Conservation (phyloP, 1,140 invertebrate genomes). For the Drosophila fuyamai region DNA sequence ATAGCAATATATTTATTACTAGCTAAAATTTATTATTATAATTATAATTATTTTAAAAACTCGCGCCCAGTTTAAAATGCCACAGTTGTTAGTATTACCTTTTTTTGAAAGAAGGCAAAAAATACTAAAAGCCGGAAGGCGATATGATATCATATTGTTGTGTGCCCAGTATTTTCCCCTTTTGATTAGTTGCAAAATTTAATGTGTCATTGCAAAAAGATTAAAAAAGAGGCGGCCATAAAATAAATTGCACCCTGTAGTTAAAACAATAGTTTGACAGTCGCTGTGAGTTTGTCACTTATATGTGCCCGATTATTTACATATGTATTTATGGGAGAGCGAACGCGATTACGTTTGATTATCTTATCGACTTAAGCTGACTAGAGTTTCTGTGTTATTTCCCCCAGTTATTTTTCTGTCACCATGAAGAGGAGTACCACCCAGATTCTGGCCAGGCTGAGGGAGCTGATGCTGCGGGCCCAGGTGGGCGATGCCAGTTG, state of each 20-base stretch:
- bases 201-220: constrained; percentile 24
- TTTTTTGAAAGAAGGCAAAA: background rate
- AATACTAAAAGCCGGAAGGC: constrained; percentile 7
- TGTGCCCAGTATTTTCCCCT: background rate
- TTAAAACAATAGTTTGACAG: constrained; percentile 26
- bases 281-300: constrained; percentile 16
- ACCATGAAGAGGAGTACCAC: constrained; percentile 77
- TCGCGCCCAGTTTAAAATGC: background rate
- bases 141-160: background rate
- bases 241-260: constrained; percentile 16
- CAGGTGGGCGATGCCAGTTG: constrained; percentile 29
- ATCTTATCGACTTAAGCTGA: constrained; percentile 33
- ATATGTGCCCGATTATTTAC: constrained; percentile 6
- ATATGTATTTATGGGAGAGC: constrained; percentile 19
- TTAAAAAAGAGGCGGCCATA: background rate
- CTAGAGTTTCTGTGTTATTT: background rate
- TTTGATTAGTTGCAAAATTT: constrained; percentile 16
- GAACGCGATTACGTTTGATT: constrained; percentile 25
- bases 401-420: background rate
- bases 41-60: background rate
- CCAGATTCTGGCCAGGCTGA: constrained; percentile 59
- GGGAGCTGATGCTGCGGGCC: constrained; percentile 63
- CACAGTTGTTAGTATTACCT: constrained; percentile 12
- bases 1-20: too few species aligned
- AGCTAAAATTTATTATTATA: background rate